phyloP scores from a whole-genome alignment of 2,888 invertebrate genomes.

The Drosophila greeni region DNA sequence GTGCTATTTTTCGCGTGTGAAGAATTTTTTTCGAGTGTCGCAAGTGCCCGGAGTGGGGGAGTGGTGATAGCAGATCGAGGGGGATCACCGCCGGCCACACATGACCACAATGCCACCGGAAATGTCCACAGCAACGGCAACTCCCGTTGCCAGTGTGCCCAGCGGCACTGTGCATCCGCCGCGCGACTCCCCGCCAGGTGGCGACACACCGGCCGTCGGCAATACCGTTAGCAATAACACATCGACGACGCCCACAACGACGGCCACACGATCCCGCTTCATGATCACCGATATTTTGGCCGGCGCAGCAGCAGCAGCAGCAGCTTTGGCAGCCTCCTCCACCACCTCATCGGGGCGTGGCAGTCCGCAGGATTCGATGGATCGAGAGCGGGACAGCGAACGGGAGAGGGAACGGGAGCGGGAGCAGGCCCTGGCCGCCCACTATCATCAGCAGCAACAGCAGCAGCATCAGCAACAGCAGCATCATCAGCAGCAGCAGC shows the following conservation, averaged over 20 bases:
- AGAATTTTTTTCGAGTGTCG: slow-evolving; percentile 27
- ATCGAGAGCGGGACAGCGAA: slow-evolving; percentile 18
- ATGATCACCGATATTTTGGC: slow-evolving; percentile 94
- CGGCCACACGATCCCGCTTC: slow-evolving; percentile 87
- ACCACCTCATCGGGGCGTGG: slow-evolving; percentile 40
- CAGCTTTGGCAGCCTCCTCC: slow-evolving; percentile 56
- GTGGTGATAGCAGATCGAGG: slow-evolving; percentile 4
- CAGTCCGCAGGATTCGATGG: slow-evolving; percentile 39
- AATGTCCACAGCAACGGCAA: slow-evolving; percentile 74
- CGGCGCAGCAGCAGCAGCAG: slow-evolving; percentile 79
- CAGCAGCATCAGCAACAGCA: slow-evolving; percentile 55
- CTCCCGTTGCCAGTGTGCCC: slow-evolving; percentile 59
- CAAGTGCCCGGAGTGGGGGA: slow-evolving; percentile 21
- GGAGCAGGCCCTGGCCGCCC: slow-evolving; percentile 31
- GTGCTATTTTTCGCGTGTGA: slow-evolving; percentile 2
- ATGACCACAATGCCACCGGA: slow-evolving; percentile 78
- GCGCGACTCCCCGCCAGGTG: slow-evolving; percentile 37
- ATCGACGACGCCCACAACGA: slow-evolving; percentile 45
- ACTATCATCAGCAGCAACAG: slow-evolving; percentile 60
- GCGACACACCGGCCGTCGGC: slow-evolving; percentile 39
- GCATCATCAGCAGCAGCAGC: slow-evolving; percentile 47
- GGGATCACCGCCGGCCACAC: slow-evolving; percentile 44
- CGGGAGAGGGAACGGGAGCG: slow-evolving; percentile 29
- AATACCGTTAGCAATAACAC: slow-evolving; percentile 16
- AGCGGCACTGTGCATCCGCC: slow-evolving; percentile 32